Evolutionary conservation across 2,888 invertebrate genomes (phyloP).

Genomic region (Scrobipalpa costella): DNA sequence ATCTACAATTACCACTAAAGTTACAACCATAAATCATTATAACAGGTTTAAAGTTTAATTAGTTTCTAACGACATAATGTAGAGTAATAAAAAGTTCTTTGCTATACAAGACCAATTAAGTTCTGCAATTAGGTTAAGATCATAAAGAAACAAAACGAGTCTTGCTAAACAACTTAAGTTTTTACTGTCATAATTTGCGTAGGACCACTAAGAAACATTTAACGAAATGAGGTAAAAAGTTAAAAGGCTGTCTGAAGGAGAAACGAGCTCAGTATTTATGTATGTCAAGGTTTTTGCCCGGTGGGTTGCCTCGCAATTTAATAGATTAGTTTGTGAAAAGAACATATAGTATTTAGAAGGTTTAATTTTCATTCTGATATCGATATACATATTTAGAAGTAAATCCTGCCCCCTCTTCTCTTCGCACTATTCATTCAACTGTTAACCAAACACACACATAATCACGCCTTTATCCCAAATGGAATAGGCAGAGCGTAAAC

Average conservation of each 20-base stretch:
- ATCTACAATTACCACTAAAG: background rate
- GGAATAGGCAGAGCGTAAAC: too few species aligned
- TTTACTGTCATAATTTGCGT: conserved; percentile 22
- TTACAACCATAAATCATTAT: background rate
- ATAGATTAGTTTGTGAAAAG: conserved; percentile 26
- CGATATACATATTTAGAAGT: too few species aligned
- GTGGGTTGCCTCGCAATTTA: background rate
- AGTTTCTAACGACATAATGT: background rate
- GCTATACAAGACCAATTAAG: background rate
- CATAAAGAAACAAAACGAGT: conserved; percentile 37
- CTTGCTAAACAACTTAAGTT: conserved; percentile 19
- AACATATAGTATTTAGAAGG: too few species aligned
- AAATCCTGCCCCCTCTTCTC: too few species aligned
- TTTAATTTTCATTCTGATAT: too few species aligned
- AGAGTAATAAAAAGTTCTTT: background rate
- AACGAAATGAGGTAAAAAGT: conserved; percentile 18
- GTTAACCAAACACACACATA: too few species aligned
- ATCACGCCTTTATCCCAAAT: too few species aligned
- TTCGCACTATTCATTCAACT: too few species aligned
- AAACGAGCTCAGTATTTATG: conserved; percentile 17
- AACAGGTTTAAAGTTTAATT: background rate
- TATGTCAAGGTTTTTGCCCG: conserved; percentile 28
- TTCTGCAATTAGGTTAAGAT: conserved; percentile 1
- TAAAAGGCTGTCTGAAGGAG: conserved; percentile 8
- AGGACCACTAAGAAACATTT: conserved; percentile 14